These are phyloP conservation scores for Philopotamus ludificatus DNA, from an alignment of 1,140 invertebrate genomes.

Conservation along the genomic window DNA sequence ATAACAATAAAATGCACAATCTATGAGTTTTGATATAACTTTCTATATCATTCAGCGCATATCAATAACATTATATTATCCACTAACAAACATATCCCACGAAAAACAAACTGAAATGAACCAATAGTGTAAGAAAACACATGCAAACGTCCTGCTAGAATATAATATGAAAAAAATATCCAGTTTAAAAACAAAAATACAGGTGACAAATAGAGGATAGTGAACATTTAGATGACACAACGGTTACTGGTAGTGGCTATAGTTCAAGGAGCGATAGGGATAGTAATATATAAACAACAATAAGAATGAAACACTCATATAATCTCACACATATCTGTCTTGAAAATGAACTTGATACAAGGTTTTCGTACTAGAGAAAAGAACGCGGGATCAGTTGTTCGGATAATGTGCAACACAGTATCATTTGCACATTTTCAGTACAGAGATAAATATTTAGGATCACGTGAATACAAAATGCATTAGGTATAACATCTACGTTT, in stretches of 20 bases:
- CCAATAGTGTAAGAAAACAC: constrained; percentile 9
- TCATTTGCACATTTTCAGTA: constrained; percentile 23
- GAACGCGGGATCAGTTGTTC: too few species aligned
- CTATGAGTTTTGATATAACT: constrained; percentile 9
- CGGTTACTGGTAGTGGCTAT: constrained; percentile 30
- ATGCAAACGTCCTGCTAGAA: constrained; percentile 36
- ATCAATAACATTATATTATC: constrained; percentile 34
- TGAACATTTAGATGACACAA: constrained; percentile 40
- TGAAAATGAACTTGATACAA: constrained; percentile 21
- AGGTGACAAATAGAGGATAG: constrained; percentile 34
- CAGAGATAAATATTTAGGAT: constrained; percentile 11
- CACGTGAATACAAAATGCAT: constrained; percentile 11
- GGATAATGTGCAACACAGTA: background rate
- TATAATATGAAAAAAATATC: constrained; percentile 7
- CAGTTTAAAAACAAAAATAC: constrained; percentile 26
- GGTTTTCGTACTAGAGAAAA: background rate
- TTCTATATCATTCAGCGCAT: constrained; percentile 38
- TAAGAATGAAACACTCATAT: constrained; percentile 23
- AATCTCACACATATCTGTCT: constrained; percentile 16
- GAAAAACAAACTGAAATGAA: constrained; percentile 29
- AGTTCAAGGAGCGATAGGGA: constrained; percentile 20
- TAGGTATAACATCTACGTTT: background rate
- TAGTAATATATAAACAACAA: constrained; percentile 5
- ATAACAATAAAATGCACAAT: constrained; percentile 17
- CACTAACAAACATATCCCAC: constrained; percentile 38